phyloP scores from a whole-genome alignment of 2,797 vertebrate genomes.

The Mus minutoides region DNA sequence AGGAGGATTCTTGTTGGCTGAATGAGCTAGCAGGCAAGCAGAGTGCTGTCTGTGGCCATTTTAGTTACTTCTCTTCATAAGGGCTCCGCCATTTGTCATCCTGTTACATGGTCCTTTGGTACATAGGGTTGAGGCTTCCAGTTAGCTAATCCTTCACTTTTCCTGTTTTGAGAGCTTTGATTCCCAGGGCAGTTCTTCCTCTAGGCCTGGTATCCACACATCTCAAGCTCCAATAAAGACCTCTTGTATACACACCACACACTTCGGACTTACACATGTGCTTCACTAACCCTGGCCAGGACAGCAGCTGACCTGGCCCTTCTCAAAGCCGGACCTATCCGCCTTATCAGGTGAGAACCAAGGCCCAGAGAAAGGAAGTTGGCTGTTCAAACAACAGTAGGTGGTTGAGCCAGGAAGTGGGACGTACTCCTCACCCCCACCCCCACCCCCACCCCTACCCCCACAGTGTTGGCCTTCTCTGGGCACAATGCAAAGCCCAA shows the following conservation, averaged over 20 bases:
- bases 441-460: slow-evolving; percentile 19
- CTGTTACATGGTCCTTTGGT: neutral
- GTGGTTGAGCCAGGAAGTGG: slow-evolving; percentile 73
- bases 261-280: neutral
- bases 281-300: neutral
- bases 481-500: neutral
- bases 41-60: neutral
- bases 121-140: neutral
- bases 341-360: slow-evolving; percentile 55
- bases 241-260: neutral
- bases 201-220: neutral
- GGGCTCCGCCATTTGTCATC: neutral
- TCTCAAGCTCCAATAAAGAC: neutral
- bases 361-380: slow-evolving; percentile 71
- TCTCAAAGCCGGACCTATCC: neutral
- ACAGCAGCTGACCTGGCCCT: neutral
- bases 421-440: slow-evolving; percentile 46
- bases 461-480: neutral
- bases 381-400: slow-evolving; percentile 41
- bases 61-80: neutral
- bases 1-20: neutral
- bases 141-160: neutral
- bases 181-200: neutral
- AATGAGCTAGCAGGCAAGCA: neutral
- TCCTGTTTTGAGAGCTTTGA: neutral